Conservation (phyloP, 1,140 invertebrate genomes). For the Pollicipes pollicipes region DNA sequence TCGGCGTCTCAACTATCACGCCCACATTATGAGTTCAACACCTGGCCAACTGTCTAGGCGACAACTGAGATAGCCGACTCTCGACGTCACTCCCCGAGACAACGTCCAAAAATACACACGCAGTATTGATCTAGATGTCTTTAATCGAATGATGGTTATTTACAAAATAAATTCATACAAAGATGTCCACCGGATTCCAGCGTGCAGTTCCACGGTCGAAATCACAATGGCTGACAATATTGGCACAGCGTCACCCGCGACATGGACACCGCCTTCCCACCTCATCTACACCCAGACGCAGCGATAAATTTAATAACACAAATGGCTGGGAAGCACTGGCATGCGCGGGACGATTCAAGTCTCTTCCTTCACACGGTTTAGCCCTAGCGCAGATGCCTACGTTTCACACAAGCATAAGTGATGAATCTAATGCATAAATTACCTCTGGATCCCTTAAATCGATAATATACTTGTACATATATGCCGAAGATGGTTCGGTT, state of each 20-base stretch:
- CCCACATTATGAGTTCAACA: too few relatives aligned
- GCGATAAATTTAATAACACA: too few relatives aligned
- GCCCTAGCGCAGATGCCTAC: not conserved
- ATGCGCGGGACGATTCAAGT: slow-evolving; percentile 5
- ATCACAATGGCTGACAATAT: not conserved
- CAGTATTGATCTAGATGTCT: slow-evolving; percentile 2
- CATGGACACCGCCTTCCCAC: not conserved
- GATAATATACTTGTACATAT: not conserved
- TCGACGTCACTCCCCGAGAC: too few relatives aligned
- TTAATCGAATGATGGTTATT: not conserved
- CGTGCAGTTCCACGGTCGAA: not conserved
- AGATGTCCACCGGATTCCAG: not conserved
- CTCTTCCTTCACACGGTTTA: slow-evolving; percentile 2
- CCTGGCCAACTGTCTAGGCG: too few relatives aligned
- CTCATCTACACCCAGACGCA: too few relatives aligned
- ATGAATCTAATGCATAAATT: slow-evolving; percentile 26
- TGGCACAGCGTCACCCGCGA: not conserved
- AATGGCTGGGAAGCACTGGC: slow-evolving; percentile 5
- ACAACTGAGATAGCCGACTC: too few relatives aligned
- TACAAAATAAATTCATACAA: slow-evolving; percentile 2
- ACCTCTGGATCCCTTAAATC: slow-evolving; percentile 44
- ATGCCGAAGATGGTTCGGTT: not conserved
- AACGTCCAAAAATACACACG: too few relatives aligned
- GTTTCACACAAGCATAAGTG: not conserved
- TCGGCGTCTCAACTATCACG: too few relatives aligned